A percentile compares a stretch with the other conserved stretches of the same genome.
Conservation (phyloP, 2,888 invertebrate species). For the Strigamia maritima region DNA sequence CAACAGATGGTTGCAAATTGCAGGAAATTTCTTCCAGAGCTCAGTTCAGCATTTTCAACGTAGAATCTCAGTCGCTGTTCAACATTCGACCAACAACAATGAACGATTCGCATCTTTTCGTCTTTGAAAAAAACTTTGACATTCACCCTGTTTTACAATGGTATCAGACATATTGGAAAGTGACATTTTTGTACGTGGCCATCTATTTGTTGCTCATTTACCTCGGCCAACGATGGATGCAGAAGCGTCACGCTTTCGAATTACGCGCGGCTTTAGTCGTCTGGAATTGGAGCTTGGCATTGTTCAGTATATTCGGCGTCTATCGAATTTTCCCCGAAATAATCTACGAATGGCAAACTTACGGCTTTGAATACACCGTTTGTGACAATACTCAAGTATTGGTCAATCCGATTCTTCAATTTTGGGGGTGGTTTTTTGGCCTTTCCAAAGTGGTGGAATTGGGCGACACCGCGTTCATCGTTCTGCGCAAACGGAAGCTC, state of each 20-base stretch:
- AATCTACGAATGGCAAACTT: too few relatives aligned
- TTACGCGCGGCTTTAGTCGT: slow-evolving; percentile 78
- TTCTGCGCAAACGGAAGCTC: slow-evolving; percentile 82
- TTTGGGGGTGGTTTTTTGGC: slow-evolving; percentile 54
- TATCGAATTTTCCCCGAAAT: slow-evolving; percentile 64
- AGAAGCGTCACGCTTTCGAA: slow-evolving; percentile 82
- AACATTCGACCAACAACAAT: too few relatives aligned
- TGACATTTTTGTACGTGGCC: slow-evolving; percentile 80
- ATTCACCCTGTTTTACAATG: slow-evolving; percentile 58
- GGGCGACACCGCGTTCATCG: slow-evolving; percentile 89
- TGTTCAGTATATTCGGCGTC: slow-evolving; percentile 88
- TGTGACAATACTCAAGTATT: too few relatives aligned
- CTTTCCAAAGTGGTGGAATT: slow-evolving; percentile 94
- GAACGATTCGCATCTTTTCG: too few relatives aligned
- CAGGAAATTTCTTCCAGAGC: too few relatives aligned
- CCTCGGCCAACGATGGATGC: slow-evolving; percentile 90
- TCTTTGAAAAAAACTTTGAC: not conserved
- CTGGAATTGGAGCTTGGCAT: slow-evolving; percentile 89
- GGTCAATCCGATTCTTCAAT: too few relatives aligned
- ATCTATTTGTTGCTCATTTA: slow-evolving; percentile 92
- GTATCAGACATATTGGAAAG: slow-evolving; percentile 96
- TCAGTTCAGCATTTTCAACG: too few relatives aligned
- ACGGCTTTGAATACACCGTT: too few relatives aligned
- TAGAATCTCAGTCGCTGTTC: too few relatives aligned
- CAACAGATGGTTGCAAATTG: too few relatives aligned